A percentile compares a stretch with the other conserved stretches of the same genome.
phyloP scores from a whole-genome alignment of 1,140 invertebrate species.

The Belonocnema kinseyi region DNA sequence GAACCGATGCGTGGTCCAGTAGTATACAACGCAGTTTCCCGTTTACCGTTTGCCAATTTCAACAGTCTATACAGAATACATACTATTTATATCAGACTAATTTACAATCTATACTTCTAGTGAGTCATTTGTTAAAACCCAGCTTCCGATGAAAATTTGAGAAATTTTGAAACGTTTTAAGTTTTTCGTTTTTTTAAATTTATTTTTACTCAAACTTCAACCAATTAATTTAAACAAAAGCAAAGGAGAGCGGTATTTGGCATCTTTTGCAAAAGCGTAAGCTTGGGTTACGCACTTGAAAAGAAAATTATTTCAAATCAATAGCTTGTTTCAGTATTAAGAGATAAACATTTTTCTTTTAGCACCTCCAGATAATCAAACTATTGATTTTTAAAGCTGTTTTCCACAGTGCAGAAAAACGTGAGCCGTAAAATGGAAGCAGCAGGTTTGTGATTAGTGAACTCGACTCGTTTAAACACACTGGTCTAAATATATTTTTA shows the following conservation, averaged over 20 bases:
- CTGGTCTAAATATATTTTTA: neutral
- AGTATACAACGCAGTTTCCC: constrained; percentile 10
- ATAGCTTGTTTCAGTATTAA: neutral
- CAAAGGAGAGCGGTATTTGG: neutral
- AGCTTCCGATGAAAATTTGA: neutral
- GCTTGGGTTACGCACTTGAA: constrained; percentile 13
- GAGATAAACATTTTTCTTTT: neutral
- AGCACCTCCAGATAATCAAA: neutral
- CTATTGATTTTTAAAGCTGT: neutral
- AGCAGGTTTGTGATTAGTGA: constrained; percentile 1
- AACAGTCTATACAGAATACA: constrained; percentile 1
- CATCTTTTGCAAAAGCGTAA: neutral
- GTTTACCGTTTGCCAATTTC: constrained; percentile 14
- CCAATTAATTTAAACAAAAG: neutral
- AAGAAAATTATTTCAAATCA: constrained; percentile 8
- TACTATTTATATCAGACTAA: neutral
- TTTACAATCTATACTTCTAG: neutral
- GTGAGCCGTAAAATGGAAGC: neutral
- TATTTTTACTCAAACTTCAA: neutral
- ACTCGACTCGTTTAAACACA: neutral
- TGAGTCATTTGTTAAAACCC: neutral
- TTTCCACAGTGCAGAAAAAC: neutral
- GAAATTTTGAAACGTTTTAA: neutral
- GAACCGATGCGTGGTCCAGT: constrained; percentile 2
- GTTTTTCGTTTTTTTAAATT: neutral